A percentile compares a stretch with the other conserved stretches of the same genome.
These are phyloP conservation scores for Phoxinus dragarum DNA, from an alignment of 2,797 vertebrate species.

Conservation along the genomic window DNA sequence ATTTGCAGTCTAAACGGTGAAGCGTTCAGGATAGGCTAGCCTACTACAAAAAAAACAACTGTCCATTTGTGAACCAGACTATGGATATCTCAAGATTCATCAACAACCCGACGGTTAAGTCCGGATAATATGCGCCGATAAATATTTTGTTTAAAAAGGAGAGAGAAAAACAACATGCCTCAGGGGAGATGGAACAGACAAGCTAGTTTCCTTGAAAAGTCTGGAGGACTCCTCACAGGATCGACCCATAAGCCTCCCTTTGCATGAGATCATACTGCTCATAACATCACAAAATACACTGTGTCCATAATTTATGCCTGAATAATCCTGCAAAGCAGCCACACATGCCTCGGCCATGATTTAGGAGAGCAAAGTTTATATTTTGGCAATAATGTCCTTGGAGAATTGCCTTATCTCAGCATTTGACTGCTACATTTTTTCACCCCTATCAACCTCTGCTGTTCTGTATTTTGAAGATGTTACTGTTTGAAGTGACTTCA, in stretches of 20 bases:
- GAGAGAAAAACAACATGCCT: constrained; percentile 26
- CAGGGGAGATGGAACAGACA: constrained; percentile 23
- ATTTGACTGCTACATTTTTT: constrained; percentile 37
- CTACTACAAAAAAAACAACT: neutral
- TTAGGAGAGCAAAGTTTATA: constrained; percentile 50
- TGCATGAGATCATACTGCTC: constrained; percentile 27
- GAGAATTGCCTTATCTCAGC: constrained; percentile 39
- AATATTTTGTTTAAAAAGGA: constrained; percentile 22
- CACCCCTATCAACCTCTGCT: constrained; percentile 20
- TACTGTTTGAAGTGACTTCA: constrained; percentile 29
- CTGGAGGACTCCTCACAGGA: neutral
- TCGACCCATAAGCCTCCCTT: constrained; percentile 2
- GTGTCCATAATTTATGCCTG: constrained; percentile 52
- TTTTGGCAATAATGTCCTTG: constrained; percentile 50
- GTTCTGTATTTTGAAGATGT: constrained; percentile 24
- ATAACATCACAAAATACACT: constrained; percentile 55
- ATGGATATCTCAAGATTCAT: constrained; percentile 12
- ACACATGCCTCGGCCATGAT: constrained; percentile 28
- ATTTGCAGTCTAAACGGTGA: constrained; percentile 26
- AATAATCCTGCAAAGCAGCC: constrained; percentile 54
- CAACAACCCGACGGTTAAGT: constrained; percentile 17
- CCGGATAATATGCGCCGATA: constrained; percentile 38
- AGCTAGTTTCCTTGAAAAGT: constrained; percentile 18
- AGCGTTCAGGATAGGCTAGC: neutral
- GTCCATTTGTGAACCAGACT: constrained; percentile 16